Conservation (phyloP, 2,113 vertebrate species). For the Scophthalmus maximus region DNA sequence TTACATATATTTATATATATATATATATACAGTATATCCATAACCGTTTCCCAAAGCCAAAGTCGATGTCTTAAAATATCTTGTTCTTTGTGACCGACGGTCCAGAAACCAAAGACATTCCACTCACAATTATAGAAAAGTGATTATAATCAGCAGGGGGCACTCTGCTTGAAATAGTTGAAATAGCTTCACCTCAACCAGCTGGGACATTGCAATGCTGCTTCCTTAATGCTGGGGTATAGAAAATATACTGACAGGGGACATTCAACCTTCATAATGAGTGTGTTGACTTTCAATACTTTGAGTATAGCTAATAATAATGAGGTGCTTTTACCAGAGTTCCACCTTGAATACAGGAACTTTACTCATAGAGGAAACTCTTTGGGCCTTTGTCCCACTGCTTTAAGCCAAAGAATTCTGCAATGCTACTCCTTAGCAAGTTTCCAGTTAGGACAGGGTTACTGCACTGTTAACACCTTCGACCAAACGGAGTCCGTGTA, state of each 20-base stretch:
- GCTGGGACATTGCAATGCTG: background rate
- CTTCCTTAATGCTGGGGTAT: background rate
- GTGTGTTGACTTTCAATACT: background rate
- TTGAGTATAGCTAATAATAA: background rate
- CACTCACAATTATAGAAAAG: background rate
- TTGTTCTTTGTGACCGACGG: background rate
- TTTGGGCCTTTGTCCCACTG: too few relatives aligned
- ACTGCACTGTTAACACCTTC: background rate
- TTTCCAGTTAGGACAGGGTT: too few relatives aligned
- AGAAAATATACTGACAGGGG: background rate
- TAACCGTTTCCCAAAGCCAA: too few relatives aligned
- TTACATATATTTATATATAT: too few relatives aligned
- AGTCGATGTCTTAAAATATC: background rate
- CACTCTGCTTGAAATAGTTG: background rate
- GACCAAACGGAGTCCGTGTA: background rate
- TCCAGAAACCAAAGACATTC: too few relatives aligned
- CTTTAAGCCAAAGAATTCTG: too few relatives aligned
- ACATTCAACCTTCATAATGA: background rate
- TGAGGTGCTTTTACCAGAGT: background rate
- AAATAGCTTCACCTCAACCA: background rate
- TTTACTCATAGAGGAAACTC: too few relatives aligned
- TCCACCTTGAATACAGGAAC: background rate
- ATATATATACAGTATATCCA: too few relatives aligned
- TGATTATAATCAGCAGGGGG: too few relatives aligned
- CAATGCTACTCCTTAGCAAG: too few relatives aligned